These are phyloP conservation scores for Desmodus rotundus DNA, from an alignment of 2,113 vertebrate genomes.

Conservation along the genomic window DNA sequence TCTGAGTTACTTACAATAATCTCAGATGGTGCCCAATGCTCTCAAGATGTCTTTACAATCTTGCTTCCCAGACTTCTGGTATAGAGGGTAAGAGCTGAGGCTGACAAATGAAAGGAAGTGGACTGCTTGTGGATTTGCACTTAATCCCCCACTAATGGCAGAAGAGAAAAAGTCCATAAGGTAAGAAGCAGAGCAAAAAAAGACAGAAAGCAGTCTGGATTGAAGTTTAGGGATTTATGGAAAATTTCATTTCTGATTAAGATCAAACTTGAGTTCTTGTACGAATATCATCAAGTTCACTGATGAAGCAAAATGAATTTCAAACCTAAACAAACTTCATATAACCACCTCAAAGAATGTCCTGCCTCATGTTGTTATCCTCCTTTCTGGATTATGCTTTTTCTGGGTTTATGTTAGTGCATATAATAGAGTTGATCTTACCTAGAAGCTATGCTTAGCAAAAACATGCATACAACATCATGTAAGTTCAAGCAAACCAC, in stretches of 20 bases:
- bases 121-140: not conserved
- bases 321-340: not conserved
- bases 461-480: not conserved
- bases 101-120: not conserved
- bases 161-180: not conserved
- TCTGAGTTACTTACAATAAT: not conserved
- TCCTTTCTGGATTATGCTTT: not conserved
- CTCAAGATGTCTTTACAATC: not conserved
- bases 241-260: slow-evolving; percentile 16
- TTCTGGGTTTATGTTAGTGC: not conserved
- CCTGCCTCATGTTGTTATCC: not conserved
- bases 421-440: not conserved
- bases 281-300: not conserved
- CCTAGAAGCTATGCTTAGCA: not conserved
- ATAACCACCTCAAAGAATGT: not conserved
- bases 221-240: not conserved
- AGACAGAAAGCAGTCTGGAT: not conserved
- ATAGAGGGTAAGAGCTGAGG: not conserved
- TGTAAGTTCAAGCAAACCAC: not conserved
- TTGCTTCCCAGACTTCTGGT: not conserved
- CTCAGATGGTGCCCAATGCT: not conserved
- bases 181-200: not conserved
- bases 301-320: slow-evolving; percentile 12
- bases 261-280: not conserved
- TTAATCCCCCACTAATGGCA: not conserved